Percentiles rank a stretch among this genome's conserved stretches.
phyloP scores from a whole-genome alignment of 2,113 vertebrate species.

The Chaenocephalus aceratus region DNA sequence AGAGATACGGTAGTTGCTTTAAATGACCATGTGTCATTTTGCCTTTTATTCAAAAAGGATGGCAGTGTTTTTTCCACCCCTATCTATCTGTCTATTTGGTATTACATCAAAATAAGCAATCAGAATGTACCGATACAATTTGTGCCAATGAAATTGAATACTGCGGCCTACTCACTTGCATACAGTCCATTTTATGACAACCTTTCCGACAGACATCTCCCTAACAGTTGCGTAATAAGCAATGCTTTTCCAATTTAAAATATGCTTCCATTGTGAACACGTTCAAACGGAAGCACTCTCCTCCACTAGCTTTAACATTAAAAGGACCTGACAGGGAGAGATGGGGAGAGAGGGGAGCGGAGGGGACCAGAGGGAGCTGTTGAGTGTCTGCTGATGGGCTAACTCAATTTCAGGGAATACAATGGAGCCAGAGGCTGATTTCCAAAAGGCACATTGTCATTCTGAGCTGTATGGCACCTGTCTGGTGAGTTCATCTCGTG shows the following conservation, averaged over 20 bases:
- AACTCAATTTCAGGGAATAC: slow-evolving; percentile 74
- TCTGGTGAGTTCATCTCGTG: slow-evolving; percentile 72
- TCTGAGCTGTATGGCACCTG: slow-evolving; percentile 66
- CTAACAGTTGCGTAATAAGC: slow-evolving; percentile 37
- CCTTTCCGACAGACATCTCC: slow-evolving; percentile 38
- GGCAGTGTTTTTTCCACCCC: background rate
- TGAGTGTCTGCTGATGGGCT: slow-evolving; percentile 67
- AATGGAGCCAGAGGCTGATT: slow-evolving; percentile 69
- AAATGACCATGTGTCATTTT: background rate
- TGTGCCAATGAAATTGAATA: slow-evolving; percentile 24
- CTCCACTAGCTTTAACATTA: slow-evolving; percentile 38
- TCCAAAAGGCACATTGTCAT: slow-evolving; percentile 79
- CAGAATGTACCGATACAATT: slow-evolving; percentile 15
- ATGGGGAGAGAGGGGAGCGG: background rate
- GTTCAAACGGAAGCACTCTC: slow-evolving; percentile 36
- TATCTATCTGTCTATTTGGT: background rate
- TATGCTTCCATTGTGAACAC: slow-evolving; percentile 32
- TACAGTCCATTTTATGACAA: slow-evolving; percentile 26
- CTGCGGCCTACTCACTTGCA: slow-evolving; percentile 22
- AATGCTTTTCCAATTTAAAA: slow-evolving; percentile 37
- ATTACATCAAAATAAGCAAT: slow-evolving; percentile 26
- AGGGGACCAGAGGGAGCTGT: slow-evolving; percentile 28
- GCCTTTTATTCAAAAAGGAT: background rate
- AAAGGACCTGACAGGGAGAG: slow-evolving; percentile 45
- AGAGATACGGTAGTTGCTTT: slow-evolving; percentile 13